Conservation (phyloP, 2,888 invertebrate species). For the Exocentrus adspersus region DNA sequence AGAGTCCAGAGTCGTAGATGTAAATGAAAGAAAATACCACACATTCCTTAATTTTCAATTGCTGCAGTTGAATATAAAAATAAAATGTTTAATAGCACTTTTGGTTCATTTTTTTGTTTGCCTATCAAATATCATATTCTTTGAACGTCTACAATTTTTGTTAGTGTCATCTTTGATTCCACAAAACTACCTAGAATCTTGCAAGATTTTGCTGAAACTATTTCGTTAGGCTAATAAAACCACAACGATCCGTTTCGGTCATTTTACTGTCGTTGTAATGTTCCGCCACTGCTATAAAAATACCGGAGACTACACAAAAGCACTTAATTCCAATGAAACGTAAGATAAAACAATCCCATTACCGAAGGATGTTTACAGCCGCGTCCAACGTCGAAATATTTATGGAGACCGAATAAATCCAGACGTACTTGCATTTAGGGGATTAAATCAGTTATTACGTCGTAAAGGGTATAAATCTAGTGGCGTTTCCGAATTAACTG, state of each 20-base stretch:
- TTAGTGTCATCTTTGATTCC: too few relatives aligned
- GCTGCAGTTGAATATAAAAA: too few relatives aligned
- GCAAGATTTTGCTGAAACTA: too few relatives aligned
- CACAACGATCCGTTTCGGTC: neutral
- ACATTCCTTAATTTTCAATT: too few relatives aligned
- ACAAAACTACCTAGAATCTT: too few relatives aligned
- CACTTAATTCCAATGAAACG: conserved; percentile 63
- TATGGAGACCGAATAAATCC: conserved; percentile 54
- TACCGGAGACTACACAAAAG: conserved; percentile 46
- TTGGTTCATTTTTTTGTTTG: too few relatives aligned
- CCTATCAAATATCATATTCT: too few relatives aligned
- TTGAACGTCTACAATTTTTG: too few relatives aligned
- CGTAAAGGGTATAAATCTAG: conserved; percentile 32
- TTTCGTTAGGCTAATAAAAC: too few relatives aligned
- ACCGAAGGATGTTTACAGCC: conserved; percentile 55
- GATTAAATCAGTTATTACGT: conserved; percentile 52
- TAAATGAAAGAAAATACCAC: too few relatives aligned
- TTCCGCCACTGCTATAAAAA: conserved; percentile 38
- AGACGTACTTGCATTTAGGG: conserved; percentile 50
- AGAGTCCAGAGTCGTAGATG: conserved; percentile 3
- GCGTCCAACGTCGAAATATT: conserved; percentile 49
- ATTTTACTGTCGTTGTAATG: neutral
- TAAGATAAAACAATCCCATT: conserved; percentile 64
- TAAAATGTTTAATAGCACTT: too few relatives aligned
- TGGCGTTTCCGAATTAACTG: conserved; percentile 16